Percentiles rank a stretch among this genome's conserved stretches.
These are phyloP conservation scores for Myripristis jacobus DNA, from an alignment of 2,797 vertebrate genomes.

Conservation along the genomic window DNA sequence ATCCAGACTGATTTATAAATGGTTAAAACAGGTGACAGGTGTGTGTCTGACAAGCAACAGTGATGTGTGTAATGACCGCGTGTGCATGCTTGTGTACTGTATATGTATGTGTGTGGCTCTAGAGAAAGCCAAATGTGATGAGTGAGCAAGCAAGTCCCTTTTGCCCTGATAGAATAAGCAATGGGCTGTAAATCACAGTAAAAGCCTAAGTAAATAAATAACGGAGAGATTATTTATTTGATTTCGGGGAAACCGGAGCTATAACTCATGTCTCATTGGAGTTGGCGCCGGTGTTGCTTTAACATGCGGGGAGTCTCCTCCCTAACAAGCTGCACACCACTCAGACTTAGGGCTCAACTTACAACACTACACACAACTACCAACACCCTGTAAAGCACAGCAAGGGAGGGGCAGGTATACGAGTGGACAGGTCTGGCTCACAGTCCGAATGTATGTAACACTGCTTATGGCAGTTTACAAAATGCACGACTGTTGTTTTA, in stretches of 20 bases:
- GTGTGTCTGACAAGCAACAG: constrained; percentile 45
- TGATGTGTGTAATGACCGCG: neutral
- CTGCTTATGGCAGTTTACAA: constrained; percentile 11
- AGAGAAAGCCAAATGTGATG: constrained; percentile 11
- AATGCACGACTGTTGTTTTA: neutral
- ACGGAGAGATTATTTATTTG: constrained; percentile 69
- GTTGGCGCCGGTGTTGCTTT: constrained; percentile 61
- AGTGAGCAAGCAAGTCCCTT: constrained; percentile 27
- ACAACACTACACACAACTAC: constrained; percentile 45
- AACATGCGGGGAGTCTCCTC: constrained; percentile 64
- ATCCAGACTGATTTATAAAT: constrained; percentile 49
- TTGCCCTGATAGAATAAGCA: constrained; percentile 41
- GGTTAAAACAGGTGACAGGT: constrained; percentile 64
- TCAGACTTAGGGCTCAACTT: constrained; percentile 52
- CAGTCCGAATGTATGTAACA: constrained; percentile 21
- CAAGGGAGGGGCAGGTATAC: constrained; percentile 7
- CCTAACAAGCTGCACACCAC: constrained; percentile 45
- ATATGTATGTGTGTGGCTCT: neutral
- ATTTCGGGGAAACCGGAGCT: constrained; percentile 69
- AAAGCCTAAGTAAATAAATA: constrained; percentile 70
- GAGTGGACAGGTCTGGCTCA: constrained; percentile 31
- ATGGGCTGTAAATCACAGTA: constrained; percentile 62
- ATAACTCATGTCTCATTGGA: constrained; percentile 72
- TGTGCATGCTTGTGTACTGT: neutral
- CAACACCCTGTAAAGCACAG: constrained; percentile 40